Conservation (phyloP, 2,888 invertebrate genomes). For the Dastarcus helophoroides region DNA sequence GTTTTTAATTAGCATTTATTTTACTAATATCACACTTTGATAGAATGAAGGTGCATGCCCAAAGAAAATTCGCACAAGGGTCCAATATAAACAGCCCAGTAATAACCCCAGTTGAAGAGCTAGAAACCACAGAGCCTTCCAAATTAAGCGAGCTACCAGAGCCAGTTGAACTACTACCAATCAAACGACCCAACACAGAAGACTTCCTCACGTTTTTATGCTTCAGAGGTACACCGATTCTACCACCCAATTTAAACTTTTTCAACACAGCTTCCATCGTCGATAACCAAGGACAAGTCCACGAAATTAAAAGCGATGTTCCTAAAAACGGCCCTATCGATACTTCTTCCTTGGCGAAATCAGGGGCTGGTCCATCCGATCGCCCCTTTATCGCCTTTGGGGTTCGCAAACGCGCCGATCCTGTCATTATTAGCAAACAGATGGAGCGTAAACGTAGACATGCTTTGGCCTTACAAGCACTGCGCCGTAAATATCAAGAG, state of each 20-base stretch:
- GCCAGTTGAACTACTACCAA: conserved; percentile 49
- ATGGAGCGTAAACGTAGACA: conserved; percentile 36
- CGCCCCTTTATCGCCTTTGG: conserved; percentile 42
- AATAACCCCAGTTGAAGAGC: conserved; percentile 49
- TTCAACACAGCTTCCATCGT: conserved; percentile 43
- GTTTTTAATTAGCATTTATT: conserved; percentile 5
- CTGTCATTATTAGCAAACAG: conserved; percentile 34
- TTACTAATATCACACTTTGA: conserved; percentile 19
- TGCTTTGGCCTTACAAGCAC: conserved; percentile 42
- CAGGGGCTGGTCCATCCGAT: conserved; percentile 26
- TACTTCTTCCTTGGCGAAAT: conserved; percentile 24
- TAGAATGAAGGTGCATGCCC: conserved; percentile 73
- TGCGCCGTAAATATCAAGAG: conserved; percentile 49
- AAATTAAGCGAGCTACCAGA: conserved; percentile 36
- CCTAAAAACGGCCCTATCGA: conserved; percentile 31
- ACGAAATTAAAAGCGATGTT: conserved; percentile 29
- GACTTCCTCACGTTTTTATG: conserved; percentile 79
- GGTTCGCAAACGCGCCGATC: conserved; percentile 46
- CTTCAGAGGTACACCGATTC: conserved; percentile 61
- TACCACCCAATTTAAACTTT: conserved; percentile 63
- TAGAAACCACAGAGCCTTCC: conserved; percentile 40
- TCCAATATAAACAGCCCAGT: conserved; percentile 48
- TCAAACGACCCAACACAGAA: conserved; percentile 67
- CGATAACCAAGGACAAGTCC: conserved; percentile 31
- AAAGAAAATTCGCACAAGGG: conserved; percentile 80